Conservation (phyloP, 2,113 vertebrate species). For the Gallinago paraguaiae region DNA sequence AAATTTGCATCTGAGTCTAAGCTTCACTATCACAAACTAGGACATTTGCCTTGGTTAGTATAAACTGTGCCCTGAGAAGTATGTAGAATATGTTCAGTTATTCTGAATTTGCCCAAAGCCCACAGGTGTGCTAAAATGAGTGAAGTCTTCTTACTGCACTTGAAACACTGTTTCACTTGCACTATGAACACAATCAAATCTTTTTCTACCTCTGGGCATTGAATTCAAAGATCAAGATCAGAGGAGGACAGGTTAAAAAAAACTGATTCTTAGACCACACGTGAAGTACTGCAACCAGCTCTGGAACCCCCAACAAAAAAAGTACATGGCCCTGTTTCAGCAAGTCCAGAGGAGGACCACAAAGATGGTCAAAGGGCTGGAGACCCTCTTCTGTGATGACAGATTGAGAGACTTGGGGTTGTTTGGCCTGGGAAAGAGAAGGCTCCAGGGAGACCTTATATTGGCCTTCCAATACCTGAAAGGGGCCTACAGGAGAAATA, state of each 20-base stretch:
- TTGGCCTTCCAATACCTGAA: background rate
- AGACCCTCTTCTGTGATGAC: background rate
- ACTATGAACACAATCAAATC: background rate
- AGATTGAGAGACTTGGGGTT: background rate
- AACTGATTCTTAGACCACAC: background rate
- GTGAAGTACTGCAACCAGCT: background rate
- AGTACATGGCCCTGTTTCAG: background rate
- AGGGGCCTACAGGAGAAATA: too few species aligned
- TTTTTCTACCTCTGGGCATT: background rate
- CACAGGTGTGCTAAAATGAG: background rate
- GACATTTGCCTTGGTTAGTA: background rate
- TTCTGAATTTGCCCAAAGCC: background rate
- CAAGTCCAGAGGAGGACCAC: background rate
- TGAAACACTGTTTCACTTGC: background rate
- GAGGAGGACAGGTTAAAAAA: background rate
- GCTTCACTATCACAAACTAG: background rate
- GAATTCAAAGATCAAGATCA: background rate
- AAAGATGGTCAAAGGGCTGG: background rate
- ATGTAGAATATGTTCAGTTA: background rate
- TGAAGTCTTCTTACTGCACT: background rate
- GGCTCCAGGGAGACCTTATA: background rate
- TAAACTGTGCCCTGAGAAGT: background rate
- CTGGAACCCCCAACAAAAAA: background rate
- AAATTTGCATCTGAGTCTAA: background rate
- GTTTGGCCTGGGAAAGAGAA: background rate